Evolutionary conservation across 2,113 vertebrate species (phyloP), one percentile per base, ranked within the genome.

Genomic region (Phalacrocorax pelagicus): DNA sequence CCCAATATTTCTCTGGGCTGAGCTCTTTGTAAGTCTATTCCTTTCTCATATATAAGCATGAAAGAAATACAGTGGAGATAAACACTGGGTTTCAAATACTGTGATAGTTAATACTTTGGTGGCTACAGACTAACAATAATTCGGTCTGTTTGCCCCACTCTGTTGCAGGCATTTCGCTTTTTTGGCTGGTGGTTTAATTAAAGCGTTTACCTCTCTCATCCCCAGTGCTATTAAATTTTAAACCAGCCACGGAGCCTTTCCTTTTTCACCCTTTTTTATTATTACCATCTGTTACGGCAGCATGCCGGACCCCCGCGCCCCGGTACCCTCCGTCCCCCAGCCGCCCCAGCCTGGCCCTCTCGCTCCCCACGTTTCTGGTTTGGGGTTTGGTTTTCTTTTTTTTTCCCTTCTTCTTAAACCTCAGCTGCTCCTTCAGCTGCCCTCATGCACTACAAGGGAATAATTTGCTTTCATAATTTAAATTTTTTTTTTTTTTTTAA

Each of bases 401-500:
- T 54, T 66, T 69, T 46, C 22, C 26, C 89, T 90, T 88, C 81
- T 74, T 81, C 87, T 95, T 78, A 97, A 96, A 97, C 96, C 96
- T 90, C 67, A 44, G 74, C 73, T 70, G 66, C 82, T 96, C 88
- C 90, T 91, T 85, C 92, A 87, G 84, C 81, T 91, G 92, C 90
- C 84, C 79, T 96, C 73, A 61, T 94, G 93, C 88, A 81, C 94
- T 96, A 93, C 86, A 89, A 96, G 94, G 89, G 86, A 96, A 98
- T 98, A 96, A 97, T 97, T 97, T 97, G 96, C 96, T 97, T 96
- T 96, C 94, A 95, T 89, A 95, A 97, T 96, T 98, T 96, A 97
- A 97, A 97, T 71, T 97, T 97, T 98, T 98, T 97, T 97, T 95
- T 97, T 98, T 98, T 97, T 95, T 94, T 94, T n/a, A n/a, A 94